A percentile compares a stretch with the other conserved stretches of the same genome.
Evolutionary conservation across 2,888 invertebrate species (phyloP).

Genomic region (Aspidiotus rigidus): DNA sequence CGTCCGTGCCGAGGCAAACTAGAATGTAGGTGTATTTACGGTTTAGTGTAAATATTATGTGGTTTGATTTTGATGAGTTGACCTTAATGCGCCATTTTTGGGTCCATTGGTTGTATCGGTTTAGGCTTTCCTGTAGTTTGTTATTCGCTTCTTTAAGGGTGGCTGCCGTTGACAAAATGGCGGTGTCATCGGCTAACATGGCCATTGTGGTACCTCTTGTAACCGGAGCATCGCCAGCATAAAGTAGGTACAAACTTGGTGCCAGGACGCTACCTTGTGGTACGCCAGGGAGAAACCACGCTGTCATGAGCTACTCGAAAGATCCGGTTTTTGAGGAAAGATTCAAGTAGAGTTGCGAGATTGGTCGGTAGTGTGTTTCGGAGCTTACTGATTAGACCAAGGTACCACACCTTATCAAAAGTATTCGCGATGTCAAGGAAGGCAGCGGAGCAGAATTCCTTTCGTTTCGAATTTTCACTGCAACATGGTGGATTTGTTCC

Average conservation of each 20-base stretch:
- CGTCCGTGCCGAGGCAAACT: neutral
- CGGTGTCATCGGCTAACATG: neutral
- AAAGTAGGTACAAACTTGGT: neutral
- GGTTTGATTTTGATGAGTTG: neutral
- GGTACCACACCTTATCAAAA: no score
- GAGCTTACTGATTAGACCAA: no score
- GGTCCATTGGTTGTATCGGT: neutral
- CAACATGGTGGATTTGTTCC: no score
- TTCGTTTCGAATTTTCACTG: no score
- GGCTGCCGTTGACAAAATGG: neutral
- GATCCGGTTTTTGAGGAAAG: neutral
- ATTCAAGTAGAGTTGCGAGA: no score
- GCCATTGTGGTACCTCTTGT: neutral
- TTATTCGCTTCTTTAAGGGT: neutral
- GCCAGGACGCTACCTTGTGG: neutral
- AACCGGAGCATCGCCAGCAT: neutral
- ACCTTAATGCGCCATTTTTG: neutral
- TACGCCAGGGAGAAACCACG: neutral
- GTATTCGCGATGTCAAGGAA: no score
- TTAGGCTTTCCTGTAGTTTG: neutral
- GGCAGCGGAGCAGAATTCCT: no score
- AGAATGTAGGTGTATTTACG: neutral
- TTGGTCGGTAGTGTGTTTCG: no score
- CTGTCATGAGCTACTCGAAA: neutral
- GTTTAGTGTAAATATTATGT: neutral